A percentile compares a stretch with the other conserved stretches of the same genome.
Evolutionary conservation across 1,140 invertebrate species (phyloP).

Genomic region (Teleogryllus occipitalis): DNA sequence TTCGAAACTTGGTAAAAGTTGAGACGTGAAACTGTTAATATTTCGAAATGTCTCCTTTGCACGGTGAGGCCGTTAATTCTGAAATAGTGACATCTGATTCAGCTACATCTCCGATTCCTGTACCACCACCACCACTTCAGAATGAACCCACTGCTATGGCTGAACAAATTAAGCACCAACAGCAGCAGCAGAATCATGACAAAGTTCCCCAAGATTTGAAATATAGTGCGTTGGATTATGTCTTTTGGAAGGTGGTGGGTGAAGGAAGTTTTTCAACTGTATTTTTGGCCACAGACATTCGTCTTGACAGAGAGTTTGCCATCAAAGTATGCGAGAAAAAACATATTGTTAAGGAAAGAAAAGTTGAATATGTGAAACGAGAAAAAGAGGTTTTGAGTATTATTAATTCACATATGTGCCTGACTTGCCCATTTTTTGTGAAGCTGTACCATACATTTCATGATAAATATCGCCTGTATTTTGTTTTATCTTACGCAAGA

Average conservation of each 20-base stretch:
- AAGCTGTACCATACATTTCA: slow-evolving; percentile 27
- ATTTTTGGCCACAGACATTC: not conserved
- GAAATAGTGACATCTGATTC: not conserved
- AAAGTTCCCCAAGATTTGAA: not conserved
- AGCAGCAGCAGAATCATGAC: too few species aligned
- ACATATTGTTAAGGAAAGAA: not conserved
- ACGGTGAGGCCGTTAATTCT: not conserved
- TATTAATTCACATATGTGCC: not conserved
- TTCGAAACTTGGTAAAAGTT: too few species aligned
- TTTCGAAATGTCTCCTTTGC: not conserved
- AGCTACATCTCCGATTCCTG: not conserved
- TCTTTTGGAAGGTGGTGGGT: not conserved
- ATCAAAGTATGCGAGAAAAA: not conserved
- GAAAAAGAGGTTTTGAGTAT: not conserved
- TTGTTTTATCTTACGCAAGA: slow-evolving; percentile 42
- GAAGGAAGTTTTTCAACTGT: not conserved
- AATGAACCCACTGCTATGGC: too few species aligned
- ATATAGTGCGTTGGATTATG: not conserved
- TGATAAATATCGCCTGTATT: slow-evolving; percentile 45
- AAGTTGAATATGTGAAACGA: slow-evolving; percentile 2
- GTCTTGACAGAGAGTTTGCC: not conserved
- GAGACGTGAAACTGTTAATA: too few species aligned
- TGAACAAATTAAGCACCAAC: too few species aligned
- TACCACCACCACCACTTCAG: not conserved
- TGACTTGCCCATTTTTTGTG: not conserved